These are phyloP conservation scores for Spodoptera picta DNA, from an alignment of 2,888 invertebrate species.

Conservation along the genomic window DNA sequence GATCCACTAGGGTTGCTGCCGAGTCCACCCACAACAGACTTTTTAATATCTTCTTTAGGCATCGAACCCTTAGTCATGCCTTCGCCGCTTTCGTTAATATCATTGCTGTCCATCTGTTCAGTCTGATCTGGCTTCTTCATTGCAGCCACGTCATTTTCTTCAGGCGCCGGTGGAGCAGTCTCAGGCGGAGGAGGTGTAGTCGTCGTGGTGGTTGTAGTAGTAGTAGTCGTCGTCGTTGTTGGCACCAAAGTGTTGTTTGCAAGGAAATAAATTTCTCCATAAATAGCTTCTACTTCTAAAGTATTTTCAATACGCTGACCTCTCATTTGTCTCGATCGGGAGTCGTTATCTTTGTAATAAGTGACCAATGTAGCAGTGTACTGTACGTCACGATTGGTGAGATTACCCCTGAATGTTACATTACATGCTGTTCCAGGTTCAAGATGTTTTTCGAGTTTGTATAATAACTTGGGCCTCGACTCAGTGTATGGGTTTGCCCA, in stretches of 20 bases:
- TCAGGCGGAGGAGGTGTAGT: constrained; percentile 86
- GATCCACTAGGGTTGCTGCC: constrained; percentile 76
- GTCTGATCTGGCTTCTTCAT: constrained; percentile 70
- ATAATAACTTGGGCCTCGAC: constrained; percentile 87
- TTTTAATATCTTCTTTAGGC: constrained; percentile 77
- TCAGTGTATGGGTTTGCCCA: constrained; percentile 91
- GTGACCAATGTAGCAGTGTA: constrained; percentile 93
- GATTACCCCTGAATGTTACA: constrained; percentile 92
- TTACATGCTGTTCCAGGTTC: constrained; percentile 94
- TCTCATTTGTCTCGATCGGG: constrained; percentile 88
- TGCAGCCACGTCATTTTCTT: constrained; percentile 79
- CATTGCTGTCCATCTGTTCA: constrained; percentile 71
- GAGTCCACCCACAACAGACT: constrained; percentile 77
- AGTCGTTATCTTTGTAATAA: constrained; percentile 90
- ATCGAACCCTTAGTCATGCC: constrained; percentile 67
- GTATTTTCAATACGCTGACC: constrained; percentile 91
- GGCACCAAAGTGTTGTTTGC: constrained; percentile 93
- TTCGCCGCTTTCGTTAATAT: constrained; percentile 76
- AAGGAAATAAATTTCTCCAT: constrained; percentile 93
- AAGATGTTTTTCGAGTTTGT: constrained; percentile 90
- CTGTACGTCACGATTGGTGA: constrained; percentile 92
- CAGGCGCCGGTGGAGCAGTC: constrained; percentile 85
- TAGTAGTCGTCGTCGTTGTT: constrained; percentile 91
- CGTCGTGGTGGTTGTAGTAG: constrained; percentile 89
- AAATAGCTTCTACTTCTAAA: constrained; percentile 91